Percentiles rank a stretch among this genome's conserved stretches.
Conservation (phyloP, 2,888 invertebrate species). For the Melitaea athalia region DNA sequence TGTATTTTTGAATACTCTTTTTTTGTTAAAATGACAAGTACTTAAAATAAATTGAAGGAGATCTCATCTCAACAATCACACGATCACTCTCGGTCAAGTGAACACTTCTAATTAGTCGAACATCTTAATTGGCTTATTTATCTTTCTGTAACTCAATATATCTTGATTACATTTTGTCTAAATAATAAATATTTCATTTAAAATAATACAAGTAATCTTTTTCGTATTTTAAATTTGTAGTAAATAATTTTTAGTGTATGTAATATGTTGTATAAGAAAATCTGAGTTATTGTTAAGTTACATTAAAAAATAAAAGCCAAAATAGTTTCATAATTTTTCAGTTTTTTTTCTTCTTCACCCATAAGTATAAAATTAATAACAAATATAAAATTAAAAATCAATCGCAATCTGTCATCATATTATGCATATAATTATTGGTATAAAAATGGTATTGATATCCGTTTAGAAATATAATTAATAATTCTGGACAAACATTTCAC, state of each 20-base stretch:
- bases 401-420: too few relatives aligned
- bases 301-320: too few relatives aligned
- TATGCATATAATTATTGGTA: too few relatives aligned
- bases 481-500: background rate
- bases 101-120: conserved; percentile 58
- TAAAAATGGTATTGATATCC: background rate
- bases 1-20: background rate
- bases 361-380: too few relatives aligned
- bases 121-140: conserved; percentile 58
- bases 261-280: too few relatives aligned
- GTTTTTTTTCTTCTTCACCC: too few relatives aligned
- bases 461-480: background rate
- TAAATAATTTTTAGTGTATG: too few relatives aligned
- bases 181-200: conserved; percentile 7
- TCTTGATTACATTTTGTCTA: background rate
- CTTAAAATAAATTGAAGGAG: conserved; percentile 26
- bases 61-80: conserved; percentile 40
- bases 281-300: too few relatives aligned
- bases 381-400: too few relatives aligned
- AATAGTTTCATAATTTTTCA: too few relatives aligned
- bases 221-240: too few relatives aligned
- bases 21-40: background rate
- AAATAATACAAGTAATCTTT: background rate
- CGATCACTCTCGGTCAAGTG: conserved; percentile 56
- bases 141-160: conserved; percentile 19